These are phyloP conservation scores for Crepidodera aurea DNA, from an alignment of 2,888 invertebrate species.

Conservation along the genomic window DNA sequence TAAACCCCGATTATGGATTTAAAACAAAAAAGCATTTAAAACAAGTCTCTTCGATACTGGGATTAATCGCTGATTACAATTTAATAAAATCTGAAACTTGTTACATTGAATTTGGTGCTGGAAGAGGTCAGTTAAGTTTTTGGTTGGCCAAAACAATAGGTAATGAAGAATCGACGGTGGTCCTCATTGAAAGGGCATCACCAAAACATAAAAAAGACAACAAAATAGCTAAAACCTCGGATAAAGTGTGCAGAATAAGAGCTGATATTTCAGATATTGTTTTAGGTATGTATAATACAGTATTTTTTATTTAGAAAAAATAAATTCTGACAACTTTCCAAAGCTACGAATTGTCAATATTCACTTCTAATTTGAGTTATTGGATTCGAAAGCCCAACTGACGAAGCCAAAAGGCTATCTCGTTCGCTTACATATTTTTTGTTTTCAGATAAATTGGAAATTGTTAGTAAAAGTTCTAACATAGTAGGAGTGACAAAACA, in stretches of 20 bases:
- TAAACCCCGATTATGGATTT: slow-evolving; percentile 67
- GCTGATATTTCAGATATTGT: slow-evolving; percentile 84
- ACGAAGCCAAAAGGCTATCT: too few relatives aligned
- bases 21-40: slow-evolving; percentile 76
- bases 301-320: neutral
- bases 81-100: slow-evolving; percentile 71
- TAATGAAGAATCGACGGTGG: slow-evolving; percentile 64
- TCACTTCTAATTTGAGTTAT: too few relatives aligned
- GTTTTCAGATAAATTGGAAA: slow-evolving; percentile 66
- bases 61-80: slow-evolving; percentile 69
- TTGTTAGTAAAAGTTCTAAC: slow-evolving; percentile 59
- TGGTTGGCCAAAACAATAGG: slow-evolving; percentile 74
- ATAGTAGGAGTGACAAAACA: slow-evolving; percentile 87
- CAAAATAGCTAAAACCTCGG: slow-evolving; percentile 61
- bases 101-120: slow-evolving; percentile 89
- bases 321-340: neutral
- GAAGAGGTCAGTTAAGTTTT: slow-evolving; percentile 85
- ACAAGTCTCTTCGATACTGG: slow-evolving; percentile 81
- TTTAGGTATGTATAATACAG: slow-evolving; percentile 58
- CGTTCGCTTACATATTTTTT: slow-evolving; percentile 53
- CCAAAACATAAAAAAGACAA: slow-evolving; percentile 67
- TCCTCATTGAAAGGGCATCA: slow-evolving; percentile 82
- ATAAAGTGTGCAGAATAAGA: slow-evolving; percentile 70
- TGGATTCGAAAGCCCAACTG: too few relatives aligned
- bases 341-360: too few relatives aligned